Conservation (phyloP, 2,113 vertebrate genomes). For the Cettia cetti region DNA sequence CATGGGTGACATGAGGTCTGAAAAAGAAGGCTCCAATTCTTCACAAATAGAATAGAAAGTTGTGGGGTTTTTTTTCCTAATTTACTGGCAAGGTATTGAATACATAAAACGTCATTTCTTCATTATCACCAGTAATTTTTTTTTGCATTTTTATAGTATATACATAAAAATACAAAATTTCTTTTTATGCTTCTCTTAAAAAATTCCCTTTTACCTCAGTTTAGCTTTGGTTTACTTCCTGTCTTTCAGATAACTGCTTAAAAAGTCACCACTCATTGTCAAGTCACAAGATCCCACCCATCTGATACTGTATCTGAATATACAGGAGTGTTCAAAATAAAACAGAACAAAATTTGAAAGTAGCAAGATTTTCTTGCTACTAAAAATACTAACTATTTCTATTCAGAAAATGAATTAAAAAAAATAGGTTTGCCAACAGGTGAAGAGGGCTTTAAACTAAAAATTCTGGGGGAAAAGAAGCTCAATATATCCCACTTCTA, state of each 20-base stretch:
- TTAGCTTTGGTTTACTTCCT: not conserved
- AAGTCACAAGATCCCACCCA: not conserved
- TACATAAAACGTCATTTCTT: not conserved
- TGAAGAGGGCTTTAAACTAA: not conserved
- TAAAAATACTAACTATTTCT: not conserved
- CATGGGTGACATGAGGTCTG: not conserved
- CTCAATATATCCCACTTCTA: not conserved
- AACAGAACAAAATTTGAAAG: not conserved
- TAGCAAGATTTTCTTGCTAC: not conserved
- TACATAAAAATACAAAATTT: not conserved
- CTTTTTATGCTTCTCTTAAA: not conserved
- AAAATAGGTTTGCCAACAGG: not conserved
- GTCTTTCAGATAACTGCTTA: not conserved
- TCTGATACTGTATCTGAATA: not conserved
- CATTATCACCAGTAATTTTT: not conserved
- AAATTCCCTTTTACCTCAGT: not conserved
- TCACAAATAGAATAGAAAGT: not conserved
- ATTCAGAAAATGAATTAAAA: not conserved
- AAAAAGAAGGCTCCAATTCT: not conserved
- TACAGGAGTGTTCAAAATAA: not conserved
- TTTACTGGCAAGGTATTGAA: not conserved
- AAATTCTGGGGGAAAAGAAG: not conserved
- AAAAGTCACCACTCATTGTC: not conserved
- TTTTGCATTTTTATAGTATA: not conserved
- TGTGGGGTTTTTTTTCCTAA: rapidly evolving